Conservation (phyloP, 2,113 vertebrate genomes). For the Pelmatolapia mariae region DNA sequence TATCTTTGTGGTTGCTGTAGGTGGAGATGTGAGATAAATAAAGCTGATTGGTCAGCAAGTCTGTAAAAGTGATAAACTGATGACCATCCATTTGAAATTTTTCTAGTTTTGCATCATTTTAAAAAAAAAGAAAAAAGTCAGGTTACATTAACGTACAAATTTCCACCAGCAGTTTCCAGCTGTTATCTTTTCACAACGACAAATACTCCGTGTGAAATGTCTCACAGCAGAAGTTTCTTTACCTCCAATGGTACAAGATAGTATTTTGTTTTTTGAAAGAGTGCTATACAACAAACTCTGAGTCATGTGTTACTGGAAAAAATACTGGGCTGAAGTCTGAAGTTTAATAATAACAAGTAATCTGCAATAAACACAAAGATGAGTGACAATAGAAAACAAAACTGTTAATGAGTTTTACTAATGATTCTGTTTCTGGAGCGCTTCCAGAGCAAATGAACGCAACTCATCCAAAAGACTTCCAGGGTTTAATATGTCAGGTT, state of each 20-base stretch:
- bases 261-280: rapidly evolving
- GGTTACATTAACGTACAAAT: neutral
- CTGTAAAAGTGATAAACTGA: neutral
- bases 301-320: neutral
- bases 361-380: neutral
- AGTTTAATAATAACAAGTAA: neutral
- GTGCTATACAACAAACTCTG: rapidly evolving
- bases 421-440: neutral
- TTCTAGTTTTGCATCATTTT: neutral
- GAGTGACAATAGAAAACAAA: neutral
- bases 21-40: rapidly evolving
- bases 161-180: neutral
- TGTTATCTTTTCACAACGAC: rapidly evolving
- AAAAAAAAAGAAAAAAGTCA: neutral
- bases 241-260: rapidly evolving
- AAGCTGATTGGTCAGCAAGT: neutral
- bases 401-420: neutral
- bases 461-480: neutral
- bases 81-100: neutral
- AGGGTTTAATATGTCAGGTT: neutral
- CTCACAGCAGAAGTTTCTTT: neutral
- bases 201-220: rapidly evolving
- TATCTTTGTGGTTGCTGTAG: neutral
- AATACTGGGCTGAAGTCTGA: neutral
- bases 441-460: rapidly evolving